Base-by-base conservation (phyloP, 2,113 vertebrate genomes). In the Festucalex cinctus region DNA sequence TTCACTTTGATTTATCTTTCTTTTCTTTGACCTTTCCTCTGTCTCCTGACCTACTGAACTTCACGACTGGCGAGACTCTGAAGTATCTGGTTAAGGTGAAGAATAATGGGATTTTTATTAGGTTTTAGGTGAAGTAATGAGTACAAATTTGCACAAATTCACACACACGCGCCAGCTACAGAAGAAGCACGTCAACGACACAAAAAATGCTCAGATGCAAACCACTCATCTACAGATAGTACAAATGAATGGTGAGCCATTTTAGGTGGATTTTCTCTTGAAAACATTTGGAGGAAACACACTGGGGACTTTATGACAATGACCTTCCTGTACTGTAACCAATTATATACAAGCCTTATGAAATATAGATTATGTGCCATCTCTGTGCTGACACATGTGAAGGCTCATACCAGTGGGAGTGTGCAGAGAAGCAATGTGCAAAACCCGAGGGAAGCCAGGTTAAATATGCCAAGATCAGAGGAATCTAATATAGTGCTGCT, bases 351-450 rank as follows among this genome's bases (percentile, higher is more conserved):
- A 85, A 80, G 69, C 73, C 83, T 88, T 88, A 89, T 90, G 86
- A 92, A 91, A 89, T 90, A 91, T 89, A 87, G 88, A 92, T 91
- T 86, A 86, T 74, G 79, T 89, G 85, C 82, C 86, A 83, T 88
- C 83, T 80, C 65, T 26, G 39, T 70, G 73, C 84, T 84, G 86
- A 86, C 83, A 77, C 78, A 78, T 87, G 74, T 81, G 77, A 87
- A 77, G 80, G 80, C 78, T 74, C n/a, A 63, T 46, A 69, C 80
- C 73, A 48, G 46, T 28, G 75, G 61, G 75, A 75, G 77, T 62
- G 63, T 53, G 72, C 12, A 5, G 67, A 77, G 77, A 69, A 70
- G 70, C 75, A 37, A 57, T 37, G 61, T 51, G 68, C 65, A 68
- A 58, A 74, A 57, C 83, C 81, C 54, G 20, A 70, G 76, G 85